Conservation (phyloP, 2,888 invertebrate genomes). For the Campoplex nolae region DNA sequence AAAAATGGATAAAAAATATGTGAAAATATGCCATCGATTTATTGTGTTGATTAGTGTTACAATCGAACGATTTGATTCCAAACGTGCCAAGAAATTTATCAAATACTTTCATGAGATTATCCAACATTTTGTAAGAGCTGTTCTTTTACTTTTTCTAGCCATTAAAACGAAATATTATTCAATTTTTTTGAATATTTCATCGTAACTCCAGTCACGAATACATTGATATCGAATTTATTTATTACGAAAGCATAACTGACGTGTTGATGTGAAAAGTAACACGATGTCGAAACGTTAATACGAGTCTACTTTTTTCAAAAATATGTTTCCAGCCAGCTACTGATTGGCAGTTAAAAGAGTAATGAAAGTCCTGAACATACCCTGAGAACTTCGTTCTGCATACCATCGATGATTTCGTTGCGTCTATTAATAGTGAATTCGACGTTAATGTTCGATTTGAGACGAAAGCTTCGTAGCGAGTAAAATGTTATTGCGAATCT, state of each 20-base stretch:
- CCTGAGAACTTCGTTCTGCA: conserved; percentile 80
- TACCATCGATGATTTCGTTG: conserved; percentile 83
- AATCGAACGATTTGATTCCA: too few species aligned
- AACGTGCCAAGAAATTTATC: too few species aligned
- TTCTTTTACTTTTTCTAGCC: too few species aligned
- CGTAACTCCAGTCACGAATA: too few species aligned
- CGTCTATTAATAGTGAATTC: conserved; percentile 85
- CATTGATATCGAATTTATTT: too few species aligned
- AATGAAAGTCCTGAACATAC: conserved; percentile 71
- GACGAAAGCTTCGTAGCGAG: conserved; percentile 81
- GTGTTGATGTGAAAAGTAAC: too few species aligned
- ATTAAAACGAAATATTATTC: too few species aligned
- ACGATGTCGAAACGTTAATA: not conserved
- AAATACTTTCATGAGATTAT: too few species aligned
- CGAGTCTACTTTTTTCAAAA: not conserved
- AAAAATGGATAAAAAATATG: conserved; percentile 30
- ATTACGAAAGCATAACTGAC: too few species aligned
- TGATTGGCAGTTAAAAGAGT: not conserved
- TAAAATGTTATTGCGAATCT: conserved; percentile 86
- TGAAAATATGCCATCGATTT: not conserved
- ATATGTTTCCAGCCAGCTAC: not conserved
- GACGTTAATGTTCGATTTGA: conserved; percentile 84
- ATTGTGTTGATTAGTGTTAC: not conserved
- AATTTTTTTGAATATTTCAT: too few species aligned
- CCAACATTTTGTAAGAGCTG: too few species aligned